Evolutionary conservation across 2,888 invertebrate genomes (phyloP).

Genomic region (Platycheirus rosarum): DNA sequence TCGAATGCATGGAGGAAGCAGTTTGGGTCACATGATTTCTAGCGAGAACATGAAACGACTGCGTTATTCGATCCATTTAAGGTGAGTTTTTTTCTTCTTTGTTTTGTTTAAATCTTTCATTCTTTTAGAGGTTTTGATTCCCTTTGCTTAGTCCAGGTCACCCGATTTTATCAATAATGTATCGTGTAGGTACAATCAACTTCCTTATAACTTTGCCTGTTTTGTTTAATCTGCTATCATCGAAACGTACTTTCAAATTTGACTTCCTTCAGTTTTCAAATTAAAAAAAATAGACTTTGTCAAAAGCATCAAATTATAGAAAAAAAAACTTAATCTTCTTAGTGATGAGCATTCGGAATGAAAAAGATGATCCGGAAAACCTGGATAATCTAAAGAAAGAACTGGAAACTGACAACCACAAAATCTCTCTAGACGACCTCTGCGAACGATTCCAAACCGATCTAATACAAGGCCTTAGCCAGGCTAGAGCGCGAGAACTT

Average conservation of each 20-base stretch:
- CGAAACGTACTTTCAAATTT: too few relatives aligned
- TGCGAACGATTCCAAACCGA: conserved; percentile 94
- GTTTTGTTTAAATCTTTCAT: neutral
- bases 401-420: conserved; percentile 67
- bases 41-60: conserved; percentile 87
- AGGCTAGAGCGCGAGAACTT: conserved; percentile 97
- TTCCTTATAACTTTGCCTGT: too few relatives aligned
- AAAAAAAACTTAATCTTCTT: too few relatives aligned
- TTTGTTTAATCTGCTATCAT: too few relatives aligned
- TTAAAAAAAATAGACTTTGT: too few relatives aligned
- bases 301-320: too few relatives aligned
- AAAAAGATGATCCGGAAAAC: neutral
- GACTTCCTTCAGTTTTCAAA: too few relatives aligned
- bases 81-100: conserved; percentile 84
- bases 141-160: neutral
- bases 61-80: conserved; percentile 96
- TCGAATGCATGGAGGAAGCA: conserved; percentile 75
- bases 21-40: conserved; percentile 80
- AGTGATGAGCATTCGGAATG: neutral
- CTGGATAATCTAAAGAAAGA: conserved; percentile 51
- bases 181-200: too few relatives aligned
- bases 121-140: conserved; percentile 26
- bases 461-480: conserved; percentile 93
- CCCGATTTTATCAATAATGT: neutral
- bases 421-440: conserved; percentile 94